These are phyloP conservation scores for Montipora foliosa DNA, from an alignment of 64 coral and sea anemone genomes.

Conservation along the genomic window DNA sequence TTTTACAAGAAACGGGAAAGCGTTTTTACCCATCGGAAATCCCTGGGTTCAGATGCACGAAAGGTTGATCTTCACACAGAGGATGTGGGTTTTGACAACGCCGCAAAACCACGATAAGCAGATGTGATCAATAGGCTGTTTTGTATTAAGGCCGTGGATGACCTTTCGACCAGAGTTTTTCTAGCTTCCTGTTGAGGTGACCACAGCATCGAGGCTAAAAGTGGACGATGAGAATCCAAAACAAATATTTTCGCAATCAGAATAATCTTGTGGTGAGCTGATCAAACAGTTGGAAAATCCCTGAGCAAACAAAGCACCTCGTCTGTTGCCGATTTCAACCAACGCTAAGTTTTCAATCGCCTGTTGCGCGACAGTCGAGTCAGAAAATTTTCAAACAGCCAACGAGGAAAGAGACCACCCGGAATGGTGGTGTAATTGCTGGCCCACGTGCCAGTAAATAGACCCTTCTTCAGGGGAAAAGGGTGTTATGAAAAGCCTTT, in stretches of 20 bases:
- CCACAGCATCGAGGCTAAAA: conserved; percentile 26
- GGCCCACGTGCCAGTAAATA: conserved; percentile 34
- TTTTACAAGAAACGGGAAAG: too few relatives aligned
- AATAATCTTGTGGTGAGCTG: conserved; percentile 36
- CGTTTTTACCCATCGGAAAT: neutral
- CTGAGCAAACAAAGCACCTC: conserved; percentile 11
- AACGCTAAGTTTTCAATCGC: neutral
- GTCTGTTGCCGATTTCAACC: conserved; percentile 9
- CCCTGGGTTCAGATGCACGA: neutral
- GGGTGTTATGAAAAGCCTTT: conserved; percentile 25
- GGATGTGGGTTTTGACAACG: conserved; percentile 13
- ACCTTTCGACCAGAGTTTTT: conserved; percentile 11
- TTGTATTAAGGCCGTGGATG: neutral
- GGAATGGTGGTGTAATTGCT: neutral
- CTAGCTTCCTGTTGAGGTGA: neutral
- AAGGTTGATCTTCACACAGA: neutral
- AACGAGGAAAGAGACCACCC: neutral
- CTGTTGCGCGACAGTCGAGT: neutral
- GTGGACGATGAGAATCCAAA: conserved; percentile 9
- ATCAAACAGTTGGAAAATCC: conserved; percentile 20
- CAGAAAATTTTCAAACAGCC: too few relatives aligned
- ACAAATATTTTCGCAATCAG: conserved; percentile 51
- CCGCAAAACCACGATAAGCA: conserved; percentile 39
- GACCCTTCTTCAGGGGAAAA: neutral
- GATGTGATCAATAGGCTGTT: conserved; percentile 24